Evolutionary conservation across 2,113 vertebrate genomes (phyloP).

Genomic region (Gymnogyps californianus): DNA sequence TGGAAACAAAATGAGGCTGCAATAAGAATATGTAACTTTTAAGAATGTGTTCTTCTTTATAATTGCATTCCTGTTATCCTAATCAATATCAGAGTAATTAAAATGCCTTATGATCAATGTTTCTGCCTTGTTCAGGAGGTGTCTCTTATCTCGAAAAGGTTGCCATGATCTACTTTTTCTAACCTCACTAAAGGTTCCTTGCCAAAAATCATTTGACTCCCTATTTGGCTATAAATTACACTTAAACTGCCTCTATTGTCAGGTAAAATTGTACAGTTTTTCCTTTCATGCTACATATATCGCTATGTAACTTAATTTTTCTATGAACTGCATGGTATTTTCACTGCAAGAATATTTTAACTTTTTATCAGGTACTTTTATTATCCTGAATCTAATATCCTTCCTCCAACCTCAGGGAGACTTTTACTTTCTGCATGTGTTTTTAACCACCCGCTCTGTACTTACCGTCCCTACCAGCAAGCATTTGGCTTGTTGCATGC

Average conservation of each 20-base stretch:
- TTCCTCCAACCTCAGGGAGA: not conserved
- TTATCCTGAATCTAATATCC: not conserved
- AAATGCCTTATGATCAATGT: conserved; percentile 45
- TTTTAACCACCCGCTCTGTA: not conserved
- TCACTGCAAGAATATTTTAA: not conserved
- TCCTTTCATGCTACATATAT: not conserved
- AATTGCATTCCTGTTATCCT: conserved; percentile 29
- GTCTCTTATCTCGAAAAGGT: conserved; percentile 47
- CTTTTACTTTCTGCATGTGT: not conserved
- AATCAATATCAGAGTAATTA: conserved; percentile 56
- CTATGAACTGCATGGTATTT: not conserved
- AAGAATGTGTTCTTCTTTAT: not conserved
- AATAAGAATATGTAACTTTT: not conserved
- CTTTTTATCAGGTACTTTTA: not conserved
- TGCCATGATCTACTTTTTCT: conserved; percentile 40
- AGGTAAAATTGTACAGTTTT: not conserved
- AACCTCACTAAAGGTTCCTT: not conserved
- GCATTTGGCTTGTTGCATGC: not conserved
- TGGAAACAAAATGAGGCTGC: conserved; percentile 12
- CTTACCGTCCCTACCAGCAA: not conserved
- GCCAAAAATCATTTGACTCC: not conserved
- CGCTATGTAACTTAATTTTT: not conserved
- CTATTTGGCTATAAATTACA: conserved; percentile 28
- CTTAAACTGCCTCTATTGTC: not conserved
- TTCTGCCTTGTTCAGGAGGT: conserved; percentile 2